Percentiles rank a stretch among this genome's conserved stretches.
phyloP scores from a whole-genome alignment of 2,888 invertebrate species.

The Rotaria sp. region DNA sequence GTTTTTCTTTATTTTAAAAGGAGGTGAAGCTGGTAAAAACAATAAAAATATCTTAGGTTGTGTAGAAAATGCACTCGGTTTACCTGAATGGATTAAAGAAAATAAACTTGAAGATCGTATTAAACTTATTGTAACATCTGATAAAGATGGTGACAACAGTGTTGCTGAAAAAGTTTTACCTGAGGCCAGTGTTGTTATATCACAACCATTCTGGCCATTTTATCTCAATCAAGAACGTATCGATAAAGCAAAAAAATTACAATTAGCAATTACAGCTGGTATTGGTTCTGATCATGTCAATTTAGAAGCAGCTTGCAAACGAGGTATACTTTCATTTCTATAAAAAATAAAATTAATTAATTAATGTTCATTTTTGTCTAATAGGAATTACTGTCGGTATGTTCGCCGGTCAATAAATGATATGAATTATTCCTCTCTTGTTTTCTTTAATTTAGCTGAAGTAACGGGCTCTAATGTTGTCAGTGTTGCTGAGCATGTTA shows the following conservation, averaged over 20 bases:
- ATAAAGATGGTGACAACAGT: slow-evolving; percentile 11
- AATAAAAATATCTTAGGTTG: slow-evolving; percentile 2
- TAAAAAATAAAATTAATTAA: neutral
- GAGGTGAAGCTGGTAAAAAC: neutral
- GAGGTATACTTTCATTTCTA: neutral
- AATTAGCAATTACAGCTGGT: slow-evolving; percentile 28
- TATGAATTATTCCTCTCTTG: neutral
- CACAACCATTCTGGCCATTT: slow-evolving; percentile 16
- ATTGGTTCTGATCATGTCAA: slow-evolving; percentile 26
- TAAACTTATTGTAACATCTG: neutral
- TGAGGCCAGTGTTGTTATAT: neutral
- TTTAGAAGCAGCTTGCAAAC: slow-evolving; percentile 12
- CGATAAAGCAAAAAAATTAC: neutral
- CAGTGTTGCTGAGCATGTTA: slow-evolving; percentile 1
- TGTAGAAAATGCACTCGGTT: slow-evolving; percentile 4
- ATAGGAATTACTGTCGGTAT: slow-evolving; percentile 6
- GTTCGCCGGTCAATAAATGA: neutral
- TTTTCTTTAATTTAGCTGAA: neutral
- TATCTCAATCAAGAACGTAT: neutral
- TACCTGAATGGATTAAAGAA: slow-evolving; percentile 16
- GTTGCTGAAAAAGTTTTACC: neutral
- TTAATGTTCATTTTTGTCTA: neutral
- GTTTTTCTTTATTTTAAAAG: neutral
- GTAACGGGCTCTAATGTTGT: slow-evolving; percentile 7
- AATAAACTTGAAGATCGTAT: slow-evolving; percentile 3